Evolutionary conservation across 2,888 invertebrate species (phyloP), one percentile per base, ranked within the genome.

Genomic region (Lasioglossum oenotherae): DNA sequence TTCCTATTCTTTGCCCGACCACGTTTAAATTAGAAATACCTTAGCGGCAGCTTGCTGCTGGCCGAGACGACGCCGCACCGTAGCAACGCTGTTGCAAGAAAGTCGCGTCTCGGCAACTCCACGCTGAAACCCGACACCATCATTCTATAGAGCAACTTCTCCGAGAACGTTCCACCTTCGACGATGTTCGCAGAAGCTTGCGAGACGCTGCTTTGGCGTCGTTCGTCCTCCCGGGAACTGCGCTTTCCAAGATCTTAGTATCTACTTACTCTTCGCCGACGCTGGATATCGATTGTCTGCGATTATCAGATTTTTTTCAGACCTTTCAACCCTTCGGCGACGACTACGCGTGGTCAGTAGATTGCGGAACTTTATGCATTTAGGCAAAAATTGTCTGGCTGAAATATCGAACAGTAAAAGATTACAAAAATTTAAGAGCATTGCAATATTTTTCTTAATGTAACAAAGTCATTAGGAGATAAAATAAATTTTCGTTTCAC

Each of bases 21-120:
- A 90, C 87, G 88, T 87, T 84, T 88, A 89, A 90, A 90, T 90
- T 90, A 90, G 88, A 90, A 88, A 87, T 90, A 83, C 90, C 88
- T 86, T 74, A 76, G 84, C 86, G 81, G 81, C 84, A 79, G 81
- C 75, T 71, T 64, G 78, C 53, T 38, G 64, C 73, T 57, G 64
- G 46, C 53, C 41, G 79, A 57, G 53, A 77, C 71, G 71, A 41
- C 41, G 71, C 38, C 76, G 80, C 75, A 41, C 38, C 76, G 80
- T 73, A 64, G 87, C 72, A 83, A 84, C 84, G 64, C 57, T 73
- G 78, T 81, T 80, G 83, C 87, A 57, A 80, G 86, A 81, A 71
- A 80, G 80, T 80, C 78, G 76, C 53, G 38, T 53, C 57, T 57
- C 27, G 78, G 82, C 67, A 38, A 75, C 75, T 60, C 46, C 57